Percentiles rank a stretch among this genome's conserved stretches.
These are phyloP conservation scores for Antheraea yamamai DNA, from an alignment of 2,888 invertebrate genomes.

Conservation along the genomic window DNA sequence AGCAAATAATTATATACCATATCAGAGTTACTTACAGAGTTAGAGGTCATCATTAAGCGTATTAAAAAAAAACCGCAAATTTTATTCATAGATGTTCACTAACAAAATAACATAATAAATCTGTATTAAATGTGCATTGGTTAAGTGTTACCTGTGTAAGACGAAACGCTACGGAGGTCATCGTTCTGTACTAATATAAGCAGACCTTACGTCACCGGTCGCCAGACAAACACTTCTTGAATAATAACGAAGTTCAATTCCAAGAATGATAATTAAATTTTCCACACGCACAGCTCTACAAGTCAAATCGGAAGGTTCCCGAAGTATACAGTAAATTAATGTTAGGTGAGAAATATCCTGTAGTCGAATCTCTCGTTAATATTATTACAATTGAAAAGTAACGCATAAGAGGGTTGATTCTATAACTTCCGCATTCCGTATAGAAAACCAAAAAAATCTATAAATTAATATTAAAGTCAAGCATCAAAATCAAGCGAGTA, in stretches of 20 bases:
- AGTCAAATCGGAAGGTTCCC: constrained; percentile 48
- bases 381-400: constrained; percentile 43
- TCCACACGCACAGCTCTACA: constrained; percentile 62
- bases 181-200: constrained; percentile 64
- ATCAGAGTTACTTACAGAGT: background rate
- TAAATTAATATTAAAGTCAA: no score
- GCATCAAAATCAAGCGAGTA: no score
- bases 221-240: constrained; percentile 69
- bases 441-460: no score
- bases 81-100: constrained; percentile 23
- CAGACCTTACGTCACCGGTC: constrained; percentile 68
- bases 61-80: constrained; percentile 22
- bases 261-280: constrained; percentile 75
- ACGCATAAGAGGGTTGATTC: constrained; percentile 34
- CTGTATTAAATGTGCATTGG: constrained; percentile 18
- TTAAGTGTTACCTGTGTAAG: constrained; percentile 16
- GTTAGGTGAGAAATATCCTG: constrained; percentile 38
- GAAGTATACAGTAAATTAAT: constrained; percentile 38
- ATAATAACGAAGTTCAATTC: constrained; percentile 70
- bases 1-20: background rate
- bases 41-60: background rate
- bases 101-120: constrained; percentile 19
- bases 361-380: constrained; percentile 35
- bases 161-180: constrained; percentile 60
- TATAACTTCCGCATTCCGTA: no score